A percentile compares a stretch with the other conserved stretches of the same genome.
Conservation (phyloP, 2,797 vertebrate species). For the Picus viridis region DNA sequence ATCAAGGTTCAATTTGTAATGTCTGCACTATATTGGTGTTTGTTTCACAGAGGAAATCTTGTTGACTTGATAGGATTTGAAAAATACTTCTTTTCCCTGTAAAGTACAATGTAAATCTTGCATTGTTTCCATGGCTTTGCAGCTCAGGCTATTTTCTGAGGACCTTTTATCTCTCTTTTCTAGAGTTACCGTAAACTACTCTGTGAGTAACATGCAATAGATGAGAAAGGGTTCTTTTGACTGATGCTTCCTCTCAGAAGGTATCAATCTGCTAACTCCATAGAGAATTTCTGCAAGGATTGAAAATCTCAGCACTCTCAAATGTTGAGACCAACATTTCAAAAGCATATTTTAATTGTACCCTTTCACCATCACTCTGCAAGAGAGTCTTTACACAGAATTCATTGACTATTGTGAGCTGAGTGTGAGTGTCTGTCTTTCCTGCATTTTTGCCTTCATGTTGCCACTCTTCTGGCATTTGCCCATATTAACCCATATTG, state of each 20-base stretch:
- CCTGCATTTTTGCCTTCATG: not conserved
- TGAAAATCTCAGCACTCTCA: slow-evolving; percentile 61
- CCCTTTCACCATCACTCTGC: slow-evolving; percentile 53
- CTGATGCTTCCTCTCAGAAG: slow-evolving; percentile 22
- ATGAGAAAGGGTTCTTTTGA: not conserved
- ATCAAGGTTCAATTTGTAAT: not conserved
- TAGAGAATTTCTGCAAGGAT: slow-evolving; percentile 38
- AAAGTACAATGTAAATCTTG: not conserved
- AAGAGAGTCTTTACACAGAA: slow-evolving; percentile 34
- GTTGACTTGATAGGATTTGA: not conserved
- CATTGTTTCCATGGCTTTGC: not conserved
- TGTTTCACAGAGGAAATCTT: not conserved
- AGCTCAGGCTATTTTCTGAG: not conserved
- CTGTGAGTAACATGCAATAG: not conserved
- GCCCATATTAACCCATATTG: no score
- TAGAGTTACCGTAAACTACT: not conserved
- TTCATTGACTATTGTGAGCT: not conserved
- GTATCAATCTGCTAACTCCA: not conserved
- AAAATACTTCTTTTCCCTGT: not conserved
- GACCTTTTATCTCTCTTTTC: not conserved
- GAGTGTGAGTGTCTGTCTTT: not conserved
- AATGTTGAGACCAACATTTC: slow-evolving; percentile 4
- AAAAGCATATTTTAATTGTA: slow-evolving; percentile 49
- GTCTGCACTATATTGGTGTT: not conserved
- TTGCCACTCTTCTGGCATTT: slow-evolving; percentile 21